Evolutionary conservation across 2,888 invertebrate species (phyloP).

Genomic region (Coronaproctus castanopsis): DNA sequence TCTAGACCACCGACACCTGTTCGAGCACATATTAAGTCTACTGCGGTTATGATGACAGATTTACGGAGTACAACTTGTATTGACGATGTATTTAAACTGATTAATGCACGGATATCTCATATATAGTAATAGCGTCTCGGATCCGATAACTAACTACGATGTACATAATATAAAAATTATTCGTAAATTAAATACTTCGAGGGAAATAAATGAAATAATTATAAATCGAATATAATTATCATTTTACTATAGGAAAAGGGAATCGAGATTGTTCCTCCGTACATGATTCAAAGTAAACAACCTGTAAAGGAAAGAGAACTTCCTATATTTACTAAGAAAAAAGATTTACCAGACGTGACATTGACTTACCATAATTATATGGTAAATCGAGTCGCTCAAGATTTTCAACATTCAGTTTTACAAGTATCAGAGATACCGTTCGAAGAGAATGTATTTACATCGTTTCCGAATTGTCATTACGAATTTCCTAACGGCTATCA

Average conservation of each 20-base stretch:
- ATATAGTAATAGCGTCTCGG: too few species aligned
- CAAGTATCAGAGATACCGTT: conserved; percentile 78
- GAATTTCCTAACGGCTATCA: conserved; percentile 97
- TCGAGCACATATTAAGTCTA: too few species aligned
- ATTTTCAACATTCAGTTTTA: conserved; percentile 43
- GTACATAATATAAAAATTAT: too few species aligned
- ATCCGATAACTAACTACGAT: too few species aligned
- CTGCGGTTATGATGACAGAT: too few species aligned
- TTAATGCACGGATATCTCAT: too few species aligned
- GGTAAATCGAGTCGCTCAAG: conserved; percentile 65
- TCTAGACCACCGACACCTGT: too few species aligned
- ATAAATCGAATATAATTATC: too few species aligned
- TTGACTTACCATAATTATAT: conserved; percentile 88
- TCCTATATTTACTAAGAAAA: conserved; percentile 56
- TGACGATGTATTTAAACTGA: too few species aligned
- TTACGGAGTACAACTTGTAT: too few species aligned
- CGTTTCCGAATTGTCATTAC: conserved; percentile 75
- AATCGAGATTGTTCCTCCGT: conserved; percentile 52
- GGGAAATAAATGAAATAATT: too few species aligned
- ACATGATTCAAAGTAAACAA: conserved; percentile 62
- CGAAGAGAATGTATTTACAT: conserved; percentile 65
- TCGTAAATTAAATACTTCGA: too few species aligned
- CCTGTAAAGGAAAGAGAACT: conserved; percentile 73
- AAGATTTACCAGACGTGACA: conserved; percentile 58
- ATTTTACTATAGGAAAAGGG: conserved; percentile 36